Conservation (phyloP, 2,797 vertebrate genomes). For the Somateria mollissima region DNA sequence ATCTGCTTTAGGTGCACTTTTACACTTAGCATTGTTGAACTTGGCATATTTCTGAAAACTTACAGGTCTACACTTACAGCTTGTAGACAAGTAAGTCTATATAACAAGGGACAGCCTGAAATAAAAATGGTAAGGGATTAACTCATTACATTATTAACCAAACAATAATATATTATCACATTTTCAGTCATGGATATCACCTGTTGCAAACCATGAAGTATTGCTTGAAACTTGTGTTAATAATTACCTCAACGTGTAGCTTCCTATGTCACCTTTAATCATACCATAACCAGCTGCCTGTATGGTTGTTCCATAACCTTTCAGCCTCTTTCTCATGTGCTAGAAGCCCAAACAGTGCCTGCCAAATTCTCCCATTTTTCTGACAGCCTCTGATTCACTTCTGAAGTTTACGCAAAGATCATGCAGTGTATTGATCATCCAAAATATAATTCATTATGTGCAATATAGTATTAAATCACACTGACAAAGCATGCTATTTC, state of each 20-base stretch:
- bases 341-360: background rate
- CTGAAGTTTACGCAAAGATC: background rate
- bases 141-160: background rate
- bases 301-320: background rate
- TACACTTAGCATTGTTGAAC: background rate
- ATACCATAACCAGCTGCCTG: background rate
- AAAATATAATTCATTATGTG: background rate
- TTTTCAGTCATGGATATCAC: background rate
- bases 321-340: background rate
- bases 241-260: background rate
- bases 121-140: background rate
- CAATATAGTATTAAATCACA: background rate
- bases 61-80: background rate
- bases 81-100: background rate
- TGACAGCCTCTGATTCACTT: background rate
- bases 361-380: background rate
- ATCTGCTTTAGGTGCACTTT: background rate
- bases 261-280: background rate
- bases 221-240: background rate
- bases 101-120: background rate
- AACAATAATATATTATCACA: background rate
- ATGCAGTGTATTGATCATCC: background rate
- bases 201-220: background rate
- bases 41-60: background rate
- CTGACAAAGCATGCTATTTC: background rate